Evolutionary conservation across 2,797 vertebrate genomes (phyloP).

Genomic region (Dicrostonyx torquatus): DNA sequence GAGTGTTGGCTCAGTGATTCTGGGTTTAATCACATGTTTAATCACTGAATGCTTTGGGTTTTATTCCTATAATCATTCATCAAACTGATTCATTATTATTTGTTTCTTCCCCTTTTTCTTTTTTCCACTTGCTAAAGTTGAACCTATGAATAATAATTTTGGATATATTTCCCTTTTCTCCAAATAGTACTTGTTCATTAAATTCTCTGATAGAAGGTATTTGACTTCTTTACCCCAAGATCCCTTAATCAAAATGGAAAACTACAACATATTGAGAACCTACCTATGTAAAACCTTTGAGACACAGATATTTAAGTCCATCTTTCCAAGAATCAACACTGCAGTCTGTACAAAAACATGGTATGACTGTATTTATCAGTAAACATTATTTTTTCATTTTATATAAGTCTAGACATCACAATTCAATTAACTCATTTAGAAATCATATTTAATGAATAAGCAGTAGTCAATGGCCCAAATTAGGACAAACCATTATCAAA

Average conservation of each 20-base stretch:
- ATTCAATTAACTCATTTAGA: constrained; percentile 76
- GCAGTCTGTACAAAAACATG: constrained; percentile 48
- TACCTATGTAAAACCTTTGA: constrained; percentile 72
- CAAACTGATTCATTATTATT: constrained; percentile 45
- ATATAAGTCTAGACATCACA: constrained; percentile 68
- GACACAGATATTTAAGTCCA: constrained; percentile 45
- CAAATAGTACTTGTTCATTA: constrained; percentile 69
- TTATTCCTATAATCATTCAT: constrained; percentile 64
- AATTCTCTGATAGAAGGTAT: constrained; percentile 38
- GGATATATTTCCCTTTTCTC: constrained; percentile 68
- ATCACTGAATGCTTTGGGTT: constrained; percentile 70
- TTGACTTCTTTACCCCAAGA: constrained; percentile 46
- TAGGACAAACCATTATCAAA: constrained; percentile 67
- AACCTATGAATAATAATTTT: constrained; percentile 80
- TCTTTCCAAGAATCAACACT: constrained; percentile 32
- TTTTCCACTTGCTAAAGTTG: constrained; percentile 91
- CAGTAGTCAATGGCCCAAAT: constrained; percentile 74
- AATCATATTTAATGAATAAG: constrained; percentile 77
- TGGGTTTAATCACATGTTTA: constrained; percentile 70
- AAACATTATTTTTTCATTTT: constrained; percentile 49
- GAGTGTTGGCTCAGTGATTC: constrained; percentile 81
- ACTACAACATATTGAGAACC: constrained; percentile 26
- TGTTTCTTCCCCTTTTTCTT: constrained; percentile 61
- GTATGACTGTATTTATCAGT: constrained; percentile 62
- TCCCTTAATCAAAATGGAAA: constrained; percentile 18